Evolutionary conservation across 2,113 vertebrate genomes (phyloP).

Genomic region (Prionailurus viverrinus): DNA sequence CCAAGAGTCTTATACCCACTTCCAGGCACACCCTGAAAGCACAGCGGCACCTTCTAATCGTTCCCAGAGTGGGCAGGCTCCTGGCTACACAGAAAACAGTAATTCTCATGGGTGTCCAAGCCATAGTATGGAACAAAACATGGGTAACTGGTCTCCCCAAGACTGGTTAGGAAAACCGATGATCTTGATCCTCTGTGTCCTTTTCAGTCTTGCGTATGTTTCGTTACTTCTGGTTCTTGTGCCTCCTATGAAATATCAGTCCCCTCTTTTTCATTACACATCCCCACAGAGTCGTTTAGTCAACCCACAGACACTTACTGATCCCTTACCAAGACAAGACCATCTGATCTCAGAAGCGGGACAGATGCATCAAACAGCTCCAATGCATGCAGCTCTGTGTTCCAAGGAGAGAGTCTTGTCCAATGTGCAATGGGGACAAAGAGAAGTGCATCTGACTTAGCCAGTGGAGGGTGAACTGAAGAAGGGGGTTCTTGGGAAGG

Average conservation of each 20-base stretch:
- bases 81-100: background rate
- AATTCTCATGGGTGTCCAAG: background rate
- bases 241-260: background rate
- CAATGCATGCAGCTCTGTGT: background rate
- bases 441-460: background rate
- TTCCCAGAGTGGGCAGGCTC: background rate
- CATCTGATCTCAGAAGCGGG: background rate
- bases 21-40: background rate
- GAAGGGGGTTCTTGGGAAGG: background rate
- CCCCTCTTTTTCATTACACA: background rate
- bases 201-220: background rate
- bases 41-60: background rate
- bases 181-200: background rate
- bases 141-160: background rate
- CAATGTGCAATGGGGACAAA: background rate
- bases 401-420: background rate
- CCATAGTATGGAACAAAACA: fast-evolving
- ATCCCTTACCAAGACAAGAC: background rate
- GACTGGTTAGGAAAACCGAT: background rate
- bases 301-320: background rate
- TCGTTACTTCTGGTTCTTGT: background rate
- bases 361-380: background rate
- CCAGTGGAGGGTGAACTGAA: background rate
- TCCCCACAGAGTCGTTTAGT: background rate
- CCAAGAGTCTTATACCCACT: background rate